A percentile compares a stretch with the other conserved stretches of the same genome.
phyloP scores from a whole-genome alignment of 2,797 vertebrate species.

The Nasua narica region DNA sequence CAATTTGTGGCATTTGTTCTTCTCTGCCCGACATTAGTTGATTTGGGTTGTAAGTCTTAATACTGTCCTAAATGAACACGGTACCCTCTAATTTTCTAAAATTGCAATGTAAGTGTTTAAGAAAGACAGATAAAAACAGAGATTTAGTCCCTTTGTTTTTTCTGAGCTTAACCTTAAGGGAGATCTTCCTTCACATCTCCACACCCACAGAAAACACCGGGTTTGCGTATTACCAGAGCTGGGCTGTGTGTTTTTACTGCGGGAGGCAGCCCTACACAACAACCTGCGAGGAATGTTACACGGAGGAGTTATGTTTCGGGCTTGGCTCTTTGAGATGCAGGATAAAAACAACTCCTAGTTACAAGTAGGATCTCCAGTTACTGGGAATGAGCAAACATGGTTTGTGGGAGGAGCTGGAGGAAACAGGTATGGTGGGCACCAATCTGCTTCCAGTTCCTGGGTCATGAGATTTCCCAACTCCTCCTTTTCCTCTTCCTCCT shows the following conservation, averaged over 20 bases:
- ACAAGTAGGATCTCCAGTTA: constrained; percentile 23
- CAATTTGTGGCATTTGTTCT: background rate
- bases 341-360: background rate
- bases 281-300: background rate
- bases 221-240: background rate
- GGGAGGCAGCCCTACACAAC: background rate
- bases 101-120: background rate
- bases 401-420: background rate
- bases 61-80: background rate
- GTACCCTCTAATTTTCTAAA: constrained; percentile 30
- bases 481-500: background rate
- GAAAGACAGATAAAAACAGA: background rate
- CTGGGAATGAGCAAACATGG: background rate
- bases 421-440: background rate
- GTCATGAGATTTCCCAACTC: background rate
- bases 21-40: background rate
- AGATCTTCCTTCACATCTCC: background rate
- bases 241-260: background rate
- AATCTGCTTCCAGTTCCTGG: fast-evolving
- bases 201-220: background rate
- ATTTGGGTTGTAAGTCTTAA: background rate
- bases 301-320: background rate
- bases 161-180: background rate
- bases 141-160: background rate
- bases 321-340: background rate